Conservation (phyloP, 2,113 vertebrate species). For the Lipophrys pholis region DNA sequence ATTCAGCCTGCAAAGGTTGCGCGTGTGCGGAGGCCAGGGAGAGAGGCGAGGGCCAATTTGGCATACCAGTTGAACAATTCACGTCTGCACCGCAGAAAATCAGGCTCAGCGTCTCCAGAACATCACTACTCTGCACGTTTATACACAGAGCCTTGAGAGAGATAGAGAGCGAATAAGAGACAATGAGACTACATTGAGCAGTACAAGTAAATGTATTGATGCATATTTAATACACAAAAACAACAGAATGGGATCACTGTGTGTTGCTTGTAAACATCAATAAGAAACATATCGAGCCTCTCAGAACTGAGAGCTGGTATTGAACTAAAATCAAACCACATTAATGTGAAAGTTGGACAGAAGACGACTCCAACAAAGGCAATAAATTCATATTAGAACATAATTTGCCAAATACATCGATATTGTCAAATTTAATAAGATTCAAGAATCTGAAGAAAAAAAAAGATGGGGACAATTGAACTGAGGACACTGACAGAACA, state of each 20-base stretch:
- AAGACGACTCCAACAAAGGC: no score
- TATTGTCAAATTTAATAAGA: no score
- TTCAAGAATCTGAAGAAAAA: no score
- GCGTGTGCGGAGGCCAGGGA: conserved; percentile 85
- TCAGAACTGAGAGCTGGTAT: background rate
- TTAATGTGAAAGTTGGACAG: no score
- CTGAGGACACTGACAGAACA: no score
- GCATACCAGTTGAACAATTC: conserved; percentile 86
- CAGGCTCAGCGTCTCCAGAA: conserved; percentile 92
- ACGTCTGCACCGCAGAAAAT: conserved; percentile 94
- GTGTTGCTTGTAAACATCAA: background rate
- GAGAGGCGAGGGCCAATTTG: conserved; percentile 80
- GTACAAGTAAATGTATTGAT: background rate
- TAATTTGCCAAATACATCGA: no score
- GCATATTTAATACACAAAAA: background rate
- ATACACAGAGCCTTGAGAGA: conserved; percentile 88
- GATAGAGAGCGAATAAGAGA: background rate
- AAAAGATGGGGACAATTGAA: no score
- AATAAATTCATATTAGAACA: no score
- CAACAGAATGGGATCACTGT: rapidly evolving
- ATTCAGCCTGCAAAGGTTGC: conserved; percentile 90
- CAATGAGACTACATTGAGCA: background rate
- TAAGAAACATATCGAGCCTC: background rate
- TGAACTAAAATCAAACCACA: background rate
- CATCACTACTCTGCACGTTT: conserved; percentile 90